These are phyloP conservation scores for Chinchilla lanigera DNA, from an alignment of 2,113 vertebrate species.

Conservation along the genomic window DNA sequence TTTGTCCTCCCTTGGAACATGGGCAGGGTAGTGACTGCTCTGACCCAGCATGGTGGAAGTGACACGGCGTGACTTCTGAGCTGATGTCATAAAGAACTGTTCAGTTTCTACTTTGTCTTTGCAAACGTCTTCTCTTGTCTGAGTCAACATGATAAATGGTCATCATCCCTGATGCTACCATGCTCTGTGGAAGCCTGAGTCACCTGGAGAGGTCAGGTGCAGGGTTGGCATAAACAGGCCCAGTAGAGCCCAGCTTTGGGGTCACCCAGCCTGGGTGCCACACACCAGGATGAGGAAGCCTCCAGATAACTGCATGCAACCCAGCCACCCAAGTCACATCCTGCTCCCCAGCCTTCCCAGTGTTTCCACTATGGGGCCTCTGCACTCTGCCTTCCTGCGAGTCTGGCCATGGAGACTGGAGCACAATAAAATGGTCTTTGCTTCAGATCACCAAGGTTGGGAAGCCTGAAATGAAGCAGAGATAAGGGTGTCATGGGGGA, in stretches of 20 bases:
- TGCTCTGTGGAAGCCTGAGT: neutral
- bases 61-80: neutral
- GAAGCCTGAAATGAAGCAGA: too few relatives aligned
- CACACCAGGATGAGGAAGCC: too few relatives aligned
- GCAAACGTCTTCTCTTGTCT: neutral
- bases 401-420: neutral
- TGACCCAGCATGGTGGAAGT: neutral
- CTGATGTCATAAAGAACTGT: neutral
- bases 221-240: neutral
- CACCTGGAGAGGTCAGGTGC: neutral
- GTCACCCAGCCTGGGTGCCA: neutral
- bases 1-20: neutral
- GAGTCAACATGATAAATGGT: neutral
- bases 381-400: too few relatives aligned
- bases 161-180: neutral
- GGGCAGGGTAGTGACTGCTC: neutral
- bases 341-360: neutral
- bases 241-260: neutral
- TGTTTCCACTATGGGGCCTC: too few relatives aligned
- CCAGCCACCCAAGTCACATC: neutral
- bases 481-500: neutral
- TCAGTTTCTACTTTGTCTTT: neutral
- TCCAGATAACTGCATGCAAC: neutral
- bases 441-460: neutral
- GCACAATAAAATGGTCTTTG: neutral